A percentile compares a stretch with the other conserved stretches of the same genome.
Evolutionary conservation across 2,888 invertebrate genomes (phyloP).

Genomic region (Cremastobaeus sp.): DNA sequence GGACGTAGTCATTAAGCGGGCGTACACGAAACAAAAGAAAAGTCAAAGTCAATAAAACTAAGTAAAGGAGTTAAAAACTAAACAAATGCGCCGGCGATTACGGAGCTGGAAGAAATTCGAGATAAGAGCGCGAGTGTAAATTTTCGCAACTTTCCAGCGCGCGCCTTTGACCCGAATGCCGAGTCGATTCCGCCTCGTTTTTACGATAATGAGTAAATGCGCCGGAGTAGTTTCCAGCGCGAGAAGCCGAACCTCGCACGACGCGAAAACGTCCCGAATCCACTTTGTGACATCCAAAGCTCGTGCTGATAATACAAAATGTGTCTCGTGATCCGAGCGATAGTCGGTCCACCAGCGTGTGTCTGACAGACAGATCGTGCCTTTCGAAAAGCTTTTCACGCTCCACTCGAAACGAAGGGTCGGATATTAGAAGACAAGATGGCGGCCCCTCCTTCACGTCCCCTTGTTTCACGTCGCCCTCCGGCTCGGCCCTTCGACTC

Average conservation of each 20-base stretch:
- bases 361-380: slow-evolving; percentile 40
- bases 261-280: background rate
- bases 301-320: slow-evolving; percentile 38
- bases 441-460: background rate
- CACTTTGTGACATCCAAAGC: slow-evolving; percentile 18
- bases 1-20: too few relatives aligned
- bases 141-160: too few relatives aligned
- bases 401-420: slow-evolving; percentile 30
- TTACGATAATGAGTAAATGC: too few relatives aligned
- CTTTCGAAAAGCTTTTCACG: slow-evolving; percentile 22
- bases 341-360: slow-evolving; percentile 17
- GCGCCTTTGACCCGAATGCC: too few relatives aligned
- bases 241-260: slow-evolving; percentile 4
- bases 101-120: too few relatives aligned
- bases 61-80: too few relatives aligned
- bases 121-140: too few relatives aligned
- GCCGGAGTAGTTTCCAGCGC: too few relatives aligned
- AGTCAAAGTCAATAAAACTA: too few relatives aligned
- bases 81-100: too few relatives aligned
- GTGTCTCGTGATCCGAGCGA: slow-evolving; percentile 44
- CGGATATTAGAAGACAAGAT: slow-evolving; percentile 50
- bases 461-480: slow-evolving; percentile 26
- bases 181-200: too few relatives aligned
- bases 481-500: slow-evolving; percentile 23
- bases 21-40: too few relatives aligned